These are phyloP conservation scores for Caenorhabditis inopinata DNA, from an alignment of 1,140 invertebrate species.

Conservation along the genomic window DNA sequence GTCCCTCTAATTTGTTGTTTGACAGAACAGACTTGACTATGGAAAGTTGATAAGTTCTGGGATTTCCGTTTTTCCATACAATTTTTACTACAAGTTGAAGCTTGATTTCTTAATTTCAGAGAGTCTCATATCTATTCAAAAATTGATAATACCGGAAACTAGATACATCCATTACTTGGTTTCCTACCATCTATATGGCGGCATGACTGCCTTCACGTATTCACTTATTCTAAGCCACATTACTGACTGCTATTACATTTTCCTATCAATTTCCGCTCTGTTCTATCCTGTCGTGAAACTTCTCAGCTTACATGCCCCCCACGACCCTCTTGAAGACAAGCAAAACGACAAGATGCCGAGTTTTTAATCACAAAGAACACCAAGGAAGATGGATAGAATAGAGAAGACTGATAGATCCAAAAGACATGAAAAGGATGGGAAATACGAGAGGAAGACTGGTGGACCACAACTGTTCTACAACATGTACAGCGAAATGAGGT, in stretches of 20 bases:
- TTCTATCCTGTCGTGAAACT: slow-evolving; percentile 32
- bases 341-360: slow-evolving; percentile 22
- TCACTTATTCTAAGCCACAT: background rate
- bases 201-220: background rate
- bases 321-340: slow-evolving; percentile 23
- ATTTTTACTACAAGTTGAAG: no score
- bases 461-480: slow-evolving; percentile 33
- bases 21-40: background rate
- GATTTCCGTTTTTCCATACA: no score
- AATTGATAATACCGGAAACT: slow-evolving; percentile 24
- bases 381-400: slow-evolving; percentile 25
- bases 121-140: background rate
- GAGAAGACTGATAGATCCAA: slow-evolving; percentile 16
- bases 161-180: background rate
- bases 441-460: background rate
- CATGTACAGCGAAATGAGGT: slow-evolving; percentile 23
- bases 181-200: no score
- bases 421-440: background rate
- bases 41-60: no score
- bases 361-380: slow-evolving; percentile 29
- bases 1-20: slow-evolving; percentile 28
- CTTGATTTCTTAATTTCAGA: no score
- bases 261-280: slow-evolving; percentile 22
- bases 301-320: background rate
- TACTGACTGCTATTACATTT: background rate